phyloP scores from a whole-genome alignment of 2,888 invertebrate genomes.

The Lycophotia porphyrea region DNA sequence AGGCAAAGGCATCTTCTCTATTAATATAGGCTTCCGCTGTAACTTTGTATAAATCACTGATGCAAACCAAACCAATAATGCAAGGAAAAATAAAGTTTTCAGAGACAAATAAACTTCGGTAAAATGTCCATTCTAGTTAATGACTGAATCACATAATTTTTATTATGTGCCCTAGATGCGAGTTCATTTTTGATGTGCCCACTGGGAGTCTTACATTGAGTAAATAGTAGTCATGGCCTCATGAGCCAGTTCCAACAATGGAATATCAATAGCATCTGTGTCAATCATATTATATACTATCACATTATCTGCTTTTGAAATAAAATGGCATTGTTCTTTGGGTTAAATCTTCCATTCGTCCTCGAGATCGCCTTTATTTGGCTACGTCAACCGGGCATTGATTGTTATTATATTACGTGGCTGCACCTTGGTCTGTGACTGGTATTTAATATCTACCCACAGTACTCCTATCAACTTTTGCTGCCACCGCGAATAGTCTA shows the following conservation, averaged over 20 bases:
- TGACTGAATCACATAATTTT: too few species aligned
- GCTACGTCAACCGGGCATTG: conserved; percentile 95
- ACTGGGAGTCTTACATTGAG: too few species aligned
- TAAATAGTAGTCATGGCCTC: too few species aligned
- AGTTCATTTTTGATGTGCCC: too few species aligned
- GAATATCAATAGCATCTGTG: conserved; percentile 91
- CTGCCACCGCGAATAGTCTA: conserved; percentile 99
- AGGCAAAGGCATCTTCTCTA: too few species aligned
- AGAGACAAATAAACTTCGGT: too few species aligned
- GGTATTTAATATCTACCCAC: conserved; percentile 95
- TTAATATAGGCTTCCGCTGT: too few species aligned
- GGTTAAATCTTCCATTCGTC: conserved; percentile 96
- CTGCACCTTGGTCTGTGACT: conserved; percentile 91
- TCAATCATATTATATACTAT: conserved; percentile 83
- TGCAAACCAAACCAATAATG: too few species aligned
- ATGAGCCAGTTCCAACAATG: conserved; percentile 94
- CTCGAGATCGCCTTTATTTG: conserved; percentile 94
- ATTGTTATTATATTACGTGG: conserved; percentile 93
- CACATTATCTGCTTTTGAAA: conserved; percentile 91
- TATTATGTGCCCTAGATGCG: too few species aligned
- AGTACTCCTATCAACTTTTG: conserved; percentile 98
- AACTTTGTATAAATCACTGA: too few species aligned
- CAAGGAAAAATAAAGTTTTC: too few species aligned
- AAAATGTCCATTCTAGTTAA: too few species aligned
- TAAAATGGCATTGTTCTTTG: conserved; percentile 94